Evolutionary conservation across 92 coral and sea anemone genomes (phyloP).

Genomic region (Pocillopora grandis): DNA sequence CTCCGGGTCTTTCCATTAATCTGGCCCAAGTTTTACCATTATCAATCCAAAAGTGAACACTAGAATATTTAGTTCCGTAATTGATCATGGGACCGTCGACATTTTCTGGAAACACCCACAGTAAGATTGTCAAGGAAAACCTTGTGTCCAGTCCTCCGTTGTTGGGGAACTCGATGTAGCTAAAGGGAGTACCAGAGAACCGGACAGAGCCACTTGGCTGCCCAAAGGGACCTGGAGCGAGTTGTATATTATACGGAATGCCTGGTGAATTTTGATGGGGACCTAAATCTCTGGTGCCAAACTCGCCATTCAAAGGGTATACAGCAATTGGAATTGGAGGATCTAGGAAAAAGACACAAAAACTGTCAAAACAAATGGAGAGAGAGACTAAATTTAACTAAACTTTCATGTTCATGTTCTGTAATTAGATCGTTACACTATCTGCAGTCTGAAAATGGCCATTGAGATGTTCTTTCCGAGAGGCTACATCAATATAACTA

Average conservation of each 20-base stretch:
- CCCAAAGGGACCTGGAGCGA: conserved; percentile 44
- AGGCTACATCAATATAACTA: no score
- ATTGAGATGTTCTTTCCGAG: no score
- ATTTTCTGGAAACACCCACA: conserved; percentile 27
- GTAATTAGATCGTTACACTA: no score
- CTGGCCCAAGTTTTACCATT: not conserved
- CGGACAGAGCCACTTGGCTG: conserved; percentile 45
- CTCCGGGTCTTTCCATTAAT: not conserved
- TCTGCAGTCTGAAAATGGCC: no score
- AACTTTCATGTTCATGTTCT: no score
- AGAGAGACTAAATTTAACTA: no score
- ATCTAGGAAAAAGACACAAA: not conserved
- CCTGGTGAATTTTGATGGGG: conserved; percentile 30
- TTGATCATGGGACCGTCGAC: not conserved
- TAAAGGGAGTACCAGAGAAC: conserved; percentile 26
- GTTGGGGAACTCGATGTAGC: conserved; percentile 44
- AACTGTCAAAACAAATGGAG: no score
- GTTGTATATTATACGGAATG: conserved; percentile 4
- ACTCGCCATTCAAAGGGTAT: conserved; percentile 28
- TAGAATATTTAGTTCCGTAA: not conserved
- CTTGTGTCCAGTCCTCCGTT: conserved; percentile 33
- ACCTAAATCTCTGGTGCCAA: conserved; percentile 35
- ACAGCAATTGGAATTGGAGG: conserved; percentile 29
- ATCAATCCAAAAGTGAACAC: conserved; percentile 11
- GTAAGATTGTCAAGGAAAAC: conserved; percentile 4